Evolutionary conservation across 2,797 vertebrate species (phyloP).

Genomic region (Bothrops alternatus): DNA sequence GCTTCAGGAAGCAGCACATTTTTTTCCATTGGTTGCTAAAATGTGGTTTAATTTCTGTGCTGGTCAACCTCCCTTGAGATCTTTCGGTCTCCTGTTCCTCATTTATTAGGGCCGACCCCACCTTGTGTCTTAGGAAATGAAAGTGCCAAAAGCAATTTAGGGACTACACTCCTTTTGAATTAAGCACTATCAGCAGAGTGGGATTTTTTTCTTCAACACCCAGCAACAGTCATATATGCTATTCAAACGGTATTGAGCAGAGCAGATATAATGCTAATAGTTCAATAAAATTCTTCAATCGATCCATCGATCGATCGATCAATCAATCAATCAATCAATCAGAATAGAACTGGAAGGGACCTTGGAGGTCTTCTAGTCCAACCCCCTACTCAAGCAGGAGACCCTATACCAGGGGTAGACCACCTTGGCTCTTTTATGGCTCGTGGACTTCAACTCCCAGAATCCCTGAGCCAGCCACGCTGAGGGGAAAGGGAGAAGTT

Average conservation of each 20-base stretch:
- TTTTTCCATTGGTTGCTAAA: constrained; percentile 35
- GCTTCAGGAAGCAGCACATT: constrained; percentile 26
- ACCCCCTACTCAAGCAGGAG: too few relatives aligned
- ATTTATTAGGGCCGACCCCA: not conserved
- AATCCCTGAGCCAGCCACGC: too few relatives aligned
- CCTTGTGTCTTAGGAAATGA: not conserved
- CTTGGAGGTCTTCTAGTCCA: too few relatives aligned
- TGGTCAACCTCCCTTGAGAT: constrained; percentile 36
- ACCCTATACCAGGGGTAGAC: too few relatives aligned
- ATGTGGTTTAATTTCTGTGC: constrained; percentile 31
- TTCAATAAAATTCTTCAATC: not conserved
- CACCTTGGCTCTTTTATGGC: too few relatives aligned
- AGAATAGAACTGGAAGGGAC: too few relatives aligned
- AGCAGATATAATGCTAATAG: not conserved
- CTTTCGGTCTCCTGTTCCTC: not conserved
- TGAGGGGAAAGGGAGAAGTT: too few relatives aligned
- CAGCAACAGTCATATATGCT: not conserved
- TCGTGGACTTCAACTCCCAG: too few relatives aligned
- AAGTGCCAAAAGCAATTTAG: not conserved
- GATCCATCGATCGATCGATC: fast-evolving
- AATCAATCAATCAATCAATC: too few relatives aligned
- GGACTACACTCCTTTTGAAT: not conserved
- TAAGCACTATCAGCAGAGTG: not conserved
- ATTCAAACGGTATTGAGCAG: not conserved
- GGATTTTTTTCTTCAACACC: not conserved